Conservation (phyloP, 2,113 vertebrate species). For the Boulengeromyrus knoepffleri region DNA sequence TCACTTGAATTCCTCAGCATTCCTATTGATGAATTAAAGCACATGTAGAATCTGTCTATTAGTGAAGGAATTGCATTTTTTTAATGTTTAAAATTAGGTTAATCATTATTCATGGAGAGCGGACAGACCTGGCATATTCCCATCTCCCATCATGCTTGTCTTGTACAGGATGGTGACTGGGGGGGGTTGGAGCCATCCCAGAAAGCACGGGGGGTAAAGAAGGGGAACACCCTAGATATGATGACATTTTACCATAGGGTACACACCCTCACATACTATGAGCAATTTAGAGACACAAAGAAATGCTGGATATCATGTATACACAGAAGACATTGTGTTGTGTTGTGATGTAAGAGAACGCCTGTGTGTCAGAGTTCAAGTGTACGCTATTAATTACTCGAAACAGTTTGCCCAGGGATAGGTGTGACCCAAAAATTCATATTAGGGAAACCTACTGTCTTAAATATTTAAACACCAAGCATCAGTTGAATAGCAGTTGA, state of each 20-base stretch:
- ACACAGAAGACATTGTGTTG: neutral
- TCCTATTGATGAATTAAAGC: neutral
- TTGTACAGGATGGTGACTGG: neutral
- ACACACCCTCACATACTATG: conserved; percentile 4
- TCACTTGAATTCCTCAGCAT: neutral
- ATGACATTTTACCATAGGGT: neutral
- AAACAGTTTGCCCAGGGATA: conserved; percentile 54
- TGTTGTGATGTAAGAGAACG: neutral
- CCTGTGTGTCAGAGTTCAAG: conserved; percentile 33
- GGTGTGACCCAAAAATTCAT: conserved; percentile 49
- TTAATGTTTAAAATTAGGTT: conserved; percentile 62
- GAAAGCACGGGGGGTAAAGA: neutral
- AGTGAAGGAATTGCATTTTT: conserved; percentile 43
- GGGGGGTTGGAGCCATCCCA: neutral
- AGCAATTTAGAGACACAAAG: neutral
- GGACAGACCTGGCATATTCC: conserved; percentile 53
- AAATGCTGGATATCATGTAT: neutral
- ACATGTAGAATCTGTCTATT: conserved; percentile 24
- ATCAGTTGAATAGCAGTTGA: neutral
- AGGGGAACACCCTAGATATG: neutral
- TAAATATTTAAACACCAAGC: neutral
- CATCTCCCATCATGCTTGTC: conserved; percentile 24
- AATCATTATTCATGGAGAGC: conserved; percentile 60
- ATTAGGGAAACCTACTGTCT: conserved; percentile 28
- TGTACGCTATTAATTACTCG: conserved; percentile 60